phyloP scores from a whole-genome alignment of 1,140 invertebrate species.

The Lethocerus indicus region DNA sequence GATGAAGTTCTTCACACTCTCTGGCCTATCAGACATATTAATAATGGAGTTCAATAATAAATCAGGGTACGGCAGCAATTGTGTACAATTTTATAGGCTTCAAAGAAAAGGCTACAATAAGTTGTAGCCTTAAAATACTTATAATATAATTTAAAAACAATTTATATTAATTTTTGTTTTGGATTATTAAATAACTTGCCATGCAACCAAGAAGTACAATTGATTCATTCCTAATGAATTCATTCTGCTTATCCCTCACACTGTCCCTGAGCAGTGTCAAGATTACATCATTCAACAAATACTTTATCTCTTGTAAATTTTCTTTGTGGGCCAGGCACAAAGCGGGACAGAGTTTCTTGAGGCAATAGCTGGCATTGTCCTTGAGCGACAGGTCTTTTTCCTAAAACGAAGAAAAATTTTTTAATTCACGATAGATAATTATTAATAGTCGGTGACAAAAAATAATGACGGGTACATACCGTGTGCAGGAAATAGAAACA shows the following conservation, averaged over 20 bases:
- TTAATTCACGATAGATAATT: neutral
- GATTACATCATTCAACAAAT: constrained; percentile 53
- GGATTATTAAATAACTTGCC: constrained; percentile 19
- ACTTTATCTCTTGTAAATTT: constrained; percentile 24
- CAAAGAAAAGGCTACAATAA: neutral
- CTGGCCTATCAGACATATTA: constrained; percentile 33
- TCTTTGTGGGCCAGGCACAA: constrained; percentile 24
- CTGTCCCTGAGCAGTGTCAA: constrained; percentile 47
- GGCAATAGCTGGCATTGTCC: constrained; percentile 55
- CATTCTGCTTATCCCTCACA: constrained; percentile 44
- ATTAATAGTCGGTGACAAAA: neutral
- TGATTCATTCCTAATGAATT: constrained; percentile 47
- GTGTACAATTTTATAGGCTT: no score
- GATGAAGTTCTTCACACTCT: constrained; percentile 49
- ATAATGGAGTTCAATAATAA: no score
- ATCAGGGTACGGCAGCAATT: neutral
- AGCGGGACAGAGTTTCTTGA: constrained; percentile 44
- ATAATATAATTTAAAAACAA: neutral
- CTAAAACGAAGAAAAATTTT: constrained; percentile 16
- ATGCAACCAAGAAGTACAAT: constrained; percentile 58
- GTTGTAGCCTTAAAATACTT: neutral
- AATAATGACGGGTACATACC: constrained; percentile 20
- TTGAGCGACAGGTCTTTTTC: constrained; percentile 68
- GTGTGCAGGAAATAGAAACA: constrained; percentile 60
- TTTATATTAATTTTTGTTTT: neutral